phyloP scores from a whole-genome alignment of 2,113 vertebrate species.

The Syngnathus floridae region DNA sequence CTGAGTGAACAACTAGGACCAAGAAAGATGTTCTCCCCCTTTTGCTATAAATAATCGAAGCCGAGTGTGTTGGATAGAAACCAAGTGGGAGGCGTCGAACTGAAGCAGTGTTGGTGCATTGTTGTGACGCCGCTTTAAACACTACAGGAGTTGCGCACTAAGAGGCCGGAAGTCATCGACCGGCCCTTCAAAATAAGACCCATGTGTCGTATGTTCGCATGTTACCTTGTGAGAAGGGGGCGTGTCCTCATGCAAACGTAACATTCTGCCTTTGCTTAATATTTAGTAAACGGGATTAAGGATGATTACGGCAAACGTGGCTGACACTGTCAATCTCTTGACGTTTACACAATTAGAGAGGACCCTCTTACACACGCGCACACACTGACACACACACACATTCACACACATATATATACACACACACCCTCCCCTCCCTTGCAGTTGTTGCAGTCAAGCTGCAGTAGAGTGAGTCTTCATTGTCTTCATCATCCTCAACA shows the following conservation, averaged over 20 bases:
- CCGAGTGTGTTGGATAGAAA: too few species aligned
- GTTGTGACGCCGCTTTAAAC: not conserved
- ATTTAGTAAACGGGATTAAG: too few species aligned
- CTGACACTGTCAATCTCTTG: not conserved
- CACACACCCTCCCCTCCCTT: slow-evolving; percentile 17
- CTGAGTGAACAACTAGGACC: too few species aligned
- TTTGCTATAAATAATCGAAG: too few species aligned
- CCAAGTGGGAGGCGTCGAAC: not conserved
- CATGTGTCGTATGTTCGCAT: not conserved
- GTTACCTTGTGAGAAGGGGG: not conserved
- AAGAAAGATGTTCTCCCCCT: too few species aligned
- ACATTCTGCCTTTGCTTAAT: too few species aligned
- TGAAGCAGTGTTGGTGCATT: not conserved
- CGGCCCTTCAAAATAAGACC: not conserved
- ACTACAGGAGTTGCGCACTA: not conserved
- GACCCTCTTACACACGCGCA: slow-evolving; percentile 13
- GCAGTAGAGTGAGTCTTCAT: slow-evolving; percentile 46
- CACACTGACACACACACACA: slow-evolving; percentile 18
- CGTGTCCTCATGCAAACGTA: not conserved
- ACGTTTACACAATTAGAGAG: not conserved
- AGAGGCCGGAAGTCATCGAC: not conserved
- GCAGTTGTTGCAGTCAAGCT: slow-evolving; percentile 35
- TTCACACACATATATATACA: slow-evolving; percentile 12
- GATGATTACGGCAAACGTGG: not conserved
- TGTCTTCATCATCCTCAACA: slow-evolving; percentile 12